Conservation (phyloP, 30 jellyfish, hydroid and myxozoan species). For the Aurelia sp. region DNA sequence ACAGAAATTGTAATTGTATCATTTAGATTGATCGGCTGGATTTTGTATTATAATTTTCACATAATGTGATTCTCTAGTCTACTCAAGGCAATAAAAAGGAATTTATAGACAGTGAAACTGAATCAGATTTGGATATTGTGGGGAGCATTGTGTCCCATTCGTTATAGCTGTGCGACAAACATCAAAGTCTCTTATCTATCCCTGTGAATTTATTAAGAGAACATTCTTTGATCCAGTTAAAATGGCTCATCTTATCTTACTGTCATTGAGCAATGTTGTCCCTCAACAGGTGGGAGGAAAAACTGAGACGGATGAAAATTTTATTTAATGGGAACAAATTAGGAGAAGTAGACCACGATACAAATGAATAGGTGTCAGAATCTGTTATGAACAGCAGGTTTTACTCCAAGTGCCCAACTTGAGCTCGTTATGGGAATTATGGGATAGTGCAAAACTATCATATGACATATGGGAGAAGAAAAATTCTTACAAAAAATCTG, state of each 20-base stretch:
- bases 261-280: background rate
- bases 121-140: constrained; percentile 45
- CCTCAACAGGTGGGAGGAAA: constrained; percentile 6
- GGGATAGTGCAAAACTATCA: too few species aligned
- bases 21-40: constrained; percentile 46
- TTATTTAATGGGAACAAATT: background rate
- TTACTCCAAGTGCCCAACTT: too few species aligned
- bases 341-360: background rate
- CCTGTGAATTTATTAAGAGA: constrained; percentile 37
- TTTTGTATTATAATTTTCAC: constrained; percentile 3
- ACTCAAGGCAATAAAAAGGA: constrained; percentile 13
- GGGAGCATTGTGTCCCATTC: background rate
- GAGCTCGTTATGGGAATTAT: too few species aligned
- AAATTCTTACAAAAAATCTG: too few species aligned
- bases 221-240: constrained; percentile 48
- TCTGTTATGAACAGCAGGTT: too few species aligned
- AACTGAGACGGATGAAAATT: background rate
- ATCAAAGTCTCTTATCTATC: constrained; percentile 33
- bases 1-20: constrained; percentile 33
- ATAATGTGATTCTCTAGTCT: constrained; percentile 41
- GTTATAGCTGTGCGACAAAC: constrained; percentile 12
- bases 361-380: background rate
- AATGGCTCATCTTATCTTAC: constrained; percentile 45
- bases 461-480: too few species aligned
- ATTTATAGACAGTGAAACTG: constrained; percentile 30